A percentile compares a stretch with the other conserved stretches of the same genome.
These are phyloP conservation scores for Centruroides sculpturatus DNA, from an alignment of 1,140 invertebrate species.

Conservation along the genomic window DNA sequence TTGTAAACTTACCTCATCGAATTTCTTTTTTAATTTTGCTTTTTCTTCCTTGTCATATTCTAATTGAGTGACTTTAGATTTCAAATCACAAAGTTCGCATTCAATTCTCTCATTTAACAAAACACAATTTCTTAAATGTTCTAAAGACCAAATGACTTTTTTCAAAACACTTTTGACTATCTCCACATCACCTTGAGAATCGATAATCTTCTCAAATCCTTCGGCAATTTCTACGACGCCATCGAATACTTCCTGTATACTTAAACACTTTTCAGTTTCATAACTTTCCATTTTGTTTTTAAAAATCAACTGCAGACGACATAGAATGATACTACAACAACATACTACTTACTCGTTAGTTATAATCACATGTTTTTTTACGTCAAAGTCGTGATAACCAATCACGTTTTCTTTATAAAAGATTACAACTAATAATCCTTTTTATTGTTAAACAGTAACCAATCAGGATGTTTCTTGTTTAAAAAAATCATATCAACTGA, in stretches of 20 bases:
- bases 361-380: too few relatives aligned
- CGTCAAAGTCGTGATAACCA: too few relatives aligned
- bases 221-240: slow-evolving; percentile 2
- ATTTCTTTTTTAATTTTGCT: background rate
- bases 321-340: too few relatives aligned
- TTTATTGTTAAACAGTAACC: too few relatives aligned
- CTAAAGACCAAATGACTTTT: background rate
- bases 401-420: too few relatives aligned
- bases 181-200: background rate
- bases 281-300: background rate
- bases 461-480: too few relatives aligned
- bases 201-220: slow-evolving; percentile 8
- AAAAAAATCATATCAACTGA: too few relatives aligned
- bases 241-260: slow-evolving; percentile 8
- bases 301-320: background rate
- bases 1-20: slow-evolving; percentile 2
- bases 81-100: slow-evolving; percentile 4
- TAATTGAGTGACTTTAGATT: background rate
- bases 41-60: background rate
- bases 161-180: slow-evolving; percentile 6
- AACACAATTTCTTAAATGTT: slow-evolving; percentile 1
- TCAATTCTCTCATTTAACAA: slow-evolving; percentile 3
- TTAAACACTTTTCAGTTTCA: background rate
- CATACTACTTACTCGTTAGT: too few relatives aligned
- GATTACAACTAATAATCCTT: too few relatives aligned